These are phyloP conservation scores for Varroa destructor DNA, from an alignment of 1,140 invertebrate genomes.

Conservation along the genomic window DNA sequence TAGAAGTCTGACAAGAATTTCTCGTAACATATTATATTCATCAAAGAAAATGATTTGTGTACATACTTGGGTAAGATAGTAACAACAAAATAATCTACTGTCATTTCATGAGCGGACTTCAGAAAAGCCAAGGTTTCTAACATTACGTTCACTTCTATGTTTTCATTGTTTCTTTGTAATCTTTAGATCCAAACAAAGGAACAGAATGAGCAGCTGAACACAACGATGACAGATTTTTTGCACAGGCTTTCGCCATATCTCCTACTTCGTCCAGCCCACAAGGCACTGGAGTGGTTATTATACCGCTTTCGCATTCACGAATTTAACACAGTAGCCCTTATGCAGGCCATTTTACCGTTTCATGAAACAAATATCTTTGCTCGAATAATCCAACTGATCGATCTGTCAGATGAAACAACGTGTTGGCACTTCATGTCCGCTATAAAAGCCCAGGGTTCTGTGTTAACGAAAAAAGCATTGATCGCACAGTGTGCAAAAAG, in stretches of 20 bases:
- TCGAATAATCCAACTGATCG: conserved; percentile 59
- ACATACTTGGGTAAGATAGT: too few species aligned
- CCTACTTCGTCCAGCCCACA: conserved; percentile 62
- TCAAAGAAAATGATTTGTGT: too few species aligned
- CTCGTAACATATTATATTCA: too few species aligned
- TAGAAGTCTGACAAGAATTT: too few species aligned
- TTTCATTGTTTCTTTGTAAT: background rate
- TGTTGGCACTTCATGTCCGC: conserved; percentile 63
- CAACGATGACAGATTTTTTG: conserved; percentile 63
- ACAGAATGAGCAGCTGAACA: conserved; percentile 60
- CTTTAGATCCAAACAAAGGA: conserved; percentile 51
- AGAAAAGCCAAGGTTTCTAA: background rate
- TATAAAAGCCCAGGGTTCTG: background rate
- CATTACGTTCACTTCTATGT: background rate
- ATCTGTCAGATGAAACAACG: conserved; percentile 48
- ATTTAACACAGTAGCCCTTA: conserved; percentile 65
- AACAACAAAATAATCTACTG: too few species aligned
- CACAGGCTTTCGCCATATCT: conserved; percentile 71
- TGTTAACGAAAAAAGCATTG: conserved; percentile 55
- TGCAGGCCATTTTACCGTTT: conserved; percentile 70
- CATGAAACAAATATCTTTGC: conserved; percentile 79
- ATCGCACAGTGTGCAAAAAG: conserved; percentile 56
- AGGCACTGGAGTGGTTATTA: conserved; percentile 83
- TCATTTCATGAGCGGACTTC: too few species aligned
- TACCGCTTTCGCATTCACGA: conserved; percentile 67